Evolutionary conservation across 2,888 invertebrate genomes (phyloP).

Genomic region (Danaus chrysippus): DNA sequence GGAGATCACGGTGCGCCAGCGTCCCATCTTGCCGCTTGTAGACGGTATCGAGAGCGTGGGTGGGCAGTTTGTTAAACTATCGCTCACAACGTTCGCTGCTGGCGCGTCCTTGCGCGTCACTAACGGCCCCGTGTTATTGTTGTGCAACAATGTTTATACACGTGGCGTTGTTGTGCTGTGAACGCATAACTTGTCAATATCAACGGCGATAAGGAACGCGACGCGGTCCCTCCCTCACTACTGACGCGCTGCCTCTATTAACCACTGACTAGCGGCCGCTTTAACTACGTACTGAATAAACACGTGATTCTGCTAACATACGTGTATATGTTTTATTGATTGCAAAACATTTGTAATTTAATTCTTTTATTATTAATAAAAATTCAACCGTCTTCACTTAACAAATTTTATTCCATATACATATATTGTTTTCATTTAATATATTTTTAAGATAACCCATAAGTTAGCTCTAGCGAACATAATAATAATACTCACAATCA

Average conservation of each 20-base stretch:
- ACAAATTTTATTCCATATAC: too few relatives aligned
- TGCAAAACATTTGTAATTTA: slow-evolving; percentile 53
- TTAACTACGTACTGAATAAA: slow-evolving; percentile 63
- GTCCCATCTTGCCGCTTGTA: slow-evolving; percentile 20
- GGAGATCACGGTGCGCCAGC: slow-evolving; percentile 42
- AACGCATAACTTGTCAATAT: slow-evolving; percentile 46
- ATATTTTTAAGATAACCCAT: too few relatives aligned
- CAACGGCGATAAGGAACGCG: slow-evolving; percentile 62
- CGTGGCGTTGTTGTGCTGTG: slow-evolving; percentile 69
- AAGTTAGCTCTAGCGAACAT: slow-evolving; percentile 25
- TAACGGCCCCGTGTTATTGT: slow-evolving; percentile 67
- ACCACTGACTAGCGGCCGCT: slow-evolving; percentile 14
- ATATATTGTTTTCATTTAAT: too few relatives aligned
- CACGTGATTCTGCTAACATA: slow-evolving; percentile 76
- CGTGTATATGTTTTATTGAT: slow-evolving; percentile 53
- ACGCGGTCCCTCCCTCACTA: slow-evolving; percentile 64
- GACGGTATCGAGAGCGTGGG: slow-evolving; percentile 21
- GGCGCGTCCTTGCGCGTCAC: slow-evolving; percentile 44
- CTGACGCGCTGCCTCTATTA: slow-evolving; percentile 63
- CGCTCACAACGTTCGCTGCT: slow-evolving; percentile 20
- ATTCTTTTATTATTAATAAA: slow-evolving; percentile 30
- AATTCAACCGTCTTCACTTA: too few relatives aligned
- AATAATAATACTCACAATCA: slow-evolving; percentile 53
- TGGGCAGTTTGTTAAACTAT: slow-evolving; percentile 29
- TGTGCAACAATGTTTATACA: slow-evolving; percentile 77